Conservation (phyloP, 2,797 vertebrate species). For the Threskiornis aethiopicus region DNA sequence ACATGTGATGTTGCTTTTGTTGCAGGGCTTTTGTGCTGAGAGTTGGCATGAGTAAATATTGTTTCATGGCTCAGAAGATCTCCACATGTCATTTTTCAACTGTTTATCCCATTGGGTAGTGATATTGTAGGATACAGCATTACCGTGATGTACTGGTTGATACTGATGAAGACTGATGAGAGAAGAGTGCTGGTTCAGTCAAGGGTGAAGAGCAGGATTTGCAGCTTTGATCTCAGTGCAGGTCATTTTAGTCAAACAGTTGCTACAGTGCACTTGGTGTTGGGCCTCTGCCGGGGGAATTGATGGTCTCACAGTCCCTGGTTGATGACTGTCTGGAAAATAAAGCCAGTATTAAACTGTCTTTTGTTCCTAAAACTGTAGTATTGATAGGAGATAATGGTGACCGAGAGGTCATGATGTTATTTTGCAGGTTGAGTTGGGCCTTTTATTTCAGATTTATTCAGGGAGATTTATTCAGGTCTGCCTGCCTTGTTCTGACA, state of each 20-base stretch:
- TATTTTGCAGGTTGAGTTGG: not conserved
- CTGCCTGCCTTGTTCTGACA: not conserved
- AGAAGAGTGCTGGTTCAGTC: not conserved
- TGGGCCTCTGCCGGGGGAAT: fast-evolving
- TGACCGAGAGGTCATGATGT: not conserved
- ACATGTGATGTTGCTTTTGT: not conserved
- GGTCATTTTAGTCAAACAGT: not conserved
- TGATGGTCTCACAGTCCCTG: not conserved
- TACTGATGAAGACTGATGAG: not conserved
- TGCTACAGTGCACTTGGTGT: not conserved
- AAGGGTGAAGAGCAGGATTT: not conserved
- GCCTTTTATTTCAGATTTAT: not conserved
- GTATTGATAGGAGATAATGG: not conserved
- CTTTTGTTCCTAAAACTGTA: not conserved
- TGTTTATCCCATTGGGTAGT: not conserved
- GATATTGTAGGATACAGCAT: not conserved
- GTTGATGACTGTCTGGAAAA: not conserved
- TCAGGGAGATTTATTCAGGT: not conserved
- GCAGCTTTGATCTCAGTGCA: not conserved
- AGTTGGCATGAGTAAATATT: not conserved
- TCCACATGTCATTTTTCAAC: not conserved
- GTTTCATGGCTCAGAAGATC: constrained; percentile 19
- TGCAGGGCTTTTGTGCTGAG: not conserved
- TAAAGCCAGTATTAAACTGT: not conserved
- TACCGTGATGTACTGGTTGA: not conserved